Percentiles rank a stretch among this genome's conserved stretches.
phyloP scores from a whole-genome alignment of 2,888 invertebrate species.

The Dasypolia templi region DNA sequence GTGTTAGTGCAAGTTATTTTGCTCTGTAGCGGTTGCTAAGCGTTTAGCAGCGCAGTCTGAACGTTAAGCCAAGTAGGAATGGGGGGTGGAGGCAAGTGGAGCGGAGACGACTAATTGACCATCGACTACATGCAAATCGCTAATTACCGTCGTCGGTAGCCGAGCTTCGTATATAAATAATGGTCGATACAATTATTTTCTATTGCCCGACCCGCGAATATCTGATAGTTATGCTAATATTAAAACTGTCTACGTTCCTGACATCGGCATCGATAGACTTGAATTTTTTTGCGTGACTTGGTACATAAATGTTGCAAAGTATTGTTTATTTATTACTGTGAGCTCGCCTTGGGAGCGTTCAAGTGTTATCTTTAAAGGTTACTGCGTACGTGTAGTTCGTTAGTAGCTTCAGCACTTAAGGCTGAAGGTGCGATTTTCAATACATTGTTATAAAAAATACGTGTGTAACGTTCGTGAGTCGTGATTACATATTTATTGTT shows the following conservation, averaged over 20 bases:
- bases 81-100: constrained; percentile 72
- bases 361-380: constrained; percentile 66
- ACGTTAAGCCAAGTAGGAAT: constrained; percentile 61
- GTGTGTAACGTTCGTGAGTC: constrained; percentile 75
- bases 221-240: constrained; percentile 63
- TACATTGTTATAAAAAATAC: constrained; percentile 68
- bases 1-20: constrained; percentile 32
- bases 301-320: constrained; percentile 25
- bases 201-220: constrained; percentile 63
- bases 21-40: constrained; percentile 62
- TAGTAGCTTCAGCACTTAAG: constrained; percentile 53
- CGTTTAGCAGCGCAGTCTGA: constrained; percentile 62
- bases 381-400: constrained; percentile 56
- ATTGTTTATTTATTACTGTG: constrained; percentile 57
- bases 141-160: constrained; percentile 81
- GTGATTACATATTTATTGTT: constrained; percentile 71
- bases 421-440: constrained; percentile 54
- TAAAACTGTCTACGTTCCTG: constrained; percentile 50
- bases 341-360: constrained; percentile 67
- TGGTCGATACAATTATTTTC: constrained; percentile 74
- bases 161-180: constrained; percentile 77
- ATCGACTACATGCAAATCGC: constrained; percentile 84
- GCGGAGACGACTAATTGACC: constrained; percentile 84
- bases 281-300: constrained; percentile 52
- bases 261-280: constrained; percentile 34